These are phyloP conservation scores for Danaus plexippus DNA, from an alignment of 1,140 invertebrate genomes.

Conservation along the genomic window DNA sequence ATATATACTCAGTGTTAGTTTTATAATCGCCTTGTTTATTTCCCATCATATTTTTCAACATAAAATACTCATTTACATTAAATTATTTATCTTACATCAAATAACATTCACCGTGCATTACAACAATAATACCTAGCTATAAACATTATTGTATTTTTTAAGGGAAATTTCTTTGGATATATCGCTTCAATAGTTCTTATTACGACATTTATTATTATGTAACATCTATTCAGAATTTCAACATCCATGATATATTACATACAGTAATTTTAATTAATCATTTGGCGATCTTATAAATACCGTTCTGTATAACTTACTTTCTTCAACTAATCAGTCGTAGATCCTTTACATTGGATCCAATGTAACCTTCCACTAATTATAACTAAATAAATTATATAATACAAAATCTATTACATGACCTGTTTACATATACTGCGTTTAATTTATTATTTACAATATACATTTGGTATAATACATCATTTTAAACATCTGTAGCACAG, in stretches of 20 bases:
- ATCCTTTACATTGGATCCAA: slow-evolving; percentile 53
- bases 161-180: slow-evolving; percentile 60
- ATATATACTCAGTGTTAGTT: slow-evolving; percentile 25
- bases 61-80: slow-evolving; percentile 61
- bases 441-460: slow-evolving; percentile 60
- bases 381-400: slow-evolving; percentile 69
- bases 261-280: slow-evolving; percentile 48
- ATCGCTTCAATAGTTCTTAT: slow-evolving; percentile 32
- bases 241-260: slow-evolving; percentile 59
- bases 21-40: slow-evolving; percentile 64
- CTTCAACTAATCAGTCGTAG: slow-evolving; percentile 68
- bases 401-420: slow-evolving; percentile 65
- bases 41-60: slow-evolving; percentile 56
- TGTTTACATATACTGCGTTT: slow-evolving; percentile 43
- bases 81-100: slow-evolving; percentile 42
- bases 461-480: slow-evolving; percentile 32
- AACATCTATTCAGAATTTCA: slow-evolving; percentile 57
- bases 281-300: slow-evolving; percentile 68
- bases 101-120: slow-evolving; percentile 60
- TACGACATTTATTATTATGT: slow-evolving; percentile 33
- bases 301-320: slow-evolving; percentile 61
- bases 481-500: slow-evolving; percentile 89
- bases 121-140: slow-evolving; percentile 42
- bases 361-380: slow-evolving; percentile 55
- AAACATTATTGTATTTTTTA: slow-evolving; percentile 42